Evolutionary conservation across 2,113 vertebrate species (phyloP).

Genomic region (Pagrus major): DNA sequence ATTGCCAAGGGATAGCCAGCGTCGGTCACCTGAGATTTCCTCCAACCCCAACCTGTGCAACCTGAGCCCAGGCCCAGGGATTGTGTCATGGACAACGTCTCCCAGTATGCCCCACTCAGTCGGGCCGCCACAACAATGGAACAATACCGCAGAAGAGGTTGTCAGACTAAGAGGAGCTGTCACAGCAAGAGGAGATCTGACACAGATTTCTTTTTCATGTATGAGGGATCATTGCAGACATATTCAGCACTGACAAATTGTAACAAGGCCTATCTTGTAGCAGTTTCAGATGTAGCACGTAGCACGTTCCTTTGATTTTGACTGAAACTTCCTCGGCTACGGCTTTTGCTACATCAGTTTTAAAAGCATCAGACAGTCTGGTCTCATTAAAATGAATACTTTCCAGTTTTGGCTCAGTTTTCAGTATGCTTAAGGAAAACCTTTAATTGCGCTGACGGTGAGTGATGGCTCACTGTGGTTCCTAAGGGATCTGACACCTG

Average conservation of each 20-base stretch:
- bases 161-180: constrained; percentile 56
- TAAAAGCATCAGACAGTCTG: constrained; percentile 2
- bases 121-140: constrained; percentile 52
- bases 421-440: constrained; percentile 9
- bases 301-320: constrained; percentile 23
- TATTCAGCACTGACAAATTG: constrained; percentile 14
- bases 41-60: constrained; percentile 81
- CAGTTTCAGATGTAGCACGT: constrained; percentile 2
- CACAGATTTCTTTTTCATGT: constrained; percentile 53
- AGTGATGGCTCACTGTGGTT: constrained; percentile 59
- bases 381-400: constrained; percentile 32
- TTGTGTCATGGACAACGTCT: constrained; percentile 83
- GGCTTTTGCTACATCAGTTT: constrained; percentile 1
- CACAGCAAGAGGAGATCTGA: constrained; percentile 47
- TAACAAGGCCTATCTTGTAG: background rate
- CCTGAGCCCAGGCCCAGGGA: constrained; percentile 79
- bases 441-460: background rate
- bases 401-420: constrained; percentile 26
- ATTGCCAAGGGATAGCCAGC: constrained; percentile 79
- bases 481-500: constrained; percentile 77
- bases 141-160: constrained; percentile 56
- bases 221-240: constrained; percentile 21
- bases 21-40: constrained; percentile 86
- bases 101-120: constrained; percentile 74
- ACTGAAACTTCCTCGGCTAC: background rate